Base-by-base conservation (phyloP, 1,140 invertebrate species). In the Cardiocondyla obscurior region DNA sequence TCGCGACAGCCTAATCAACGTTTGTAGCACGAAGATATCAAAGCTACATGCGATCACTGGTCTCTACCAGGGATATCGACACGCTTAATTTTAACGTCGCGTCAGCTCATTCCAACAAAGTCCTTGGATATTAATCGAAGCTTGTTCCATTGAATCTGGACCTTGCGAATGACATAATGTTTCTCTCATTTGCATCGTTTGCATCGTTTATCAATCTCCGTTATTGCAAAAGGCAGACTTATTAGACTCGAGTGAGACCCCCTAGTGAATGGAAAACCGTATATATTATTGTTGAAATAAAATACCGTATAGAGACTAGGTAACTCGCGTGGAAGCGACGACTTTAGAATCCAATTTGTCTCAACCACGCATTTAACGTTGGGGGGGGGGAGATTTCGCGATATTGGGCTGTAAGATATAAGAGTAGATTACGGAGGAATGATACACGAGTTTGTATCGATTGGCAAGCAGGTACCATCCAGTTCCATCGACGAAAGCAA, bases 401-500 rank as follows among this genome's bases (percentile, higher is more conserved):
- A 39, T 39, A 39, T 62, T 5, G 36, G 1, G 28, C 16, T 60
- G n/a, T 5, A n/a, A 25, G 28, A 28, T 44, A 36, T 6, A 22
- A 46, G 42, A 49, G 10, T 33, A 46, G 49, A 36, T 69, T 84
- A 30, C 2, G 25, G 25, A 44, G 14, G 22, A 72, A 72, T 72
- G 12, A 44, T 57, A 36, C 28, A 55, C 30, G 73, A 81, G 70
- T 81, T 79, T 42, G n/a, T 79, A 87, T 86, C 81, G 85, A 87
- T 30, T 81, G 33, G 57, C 6, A 36, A 46, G 14, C 25, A 36
- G 42, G 77, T 86, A 82, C 77, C 55, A 83, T 77, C 51, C 58
- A 19, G 81, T 87, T 49, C 73, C 60, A 62, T 67, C 60, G 51
- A 62, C 62, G 49, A 87, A 74, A 79, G 25, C 58, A 33, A 42